Evolutionary conservation across 2,113 vertebrate species (phyloP).

Genomic region (Ammospiza caudacuta): DNA sequence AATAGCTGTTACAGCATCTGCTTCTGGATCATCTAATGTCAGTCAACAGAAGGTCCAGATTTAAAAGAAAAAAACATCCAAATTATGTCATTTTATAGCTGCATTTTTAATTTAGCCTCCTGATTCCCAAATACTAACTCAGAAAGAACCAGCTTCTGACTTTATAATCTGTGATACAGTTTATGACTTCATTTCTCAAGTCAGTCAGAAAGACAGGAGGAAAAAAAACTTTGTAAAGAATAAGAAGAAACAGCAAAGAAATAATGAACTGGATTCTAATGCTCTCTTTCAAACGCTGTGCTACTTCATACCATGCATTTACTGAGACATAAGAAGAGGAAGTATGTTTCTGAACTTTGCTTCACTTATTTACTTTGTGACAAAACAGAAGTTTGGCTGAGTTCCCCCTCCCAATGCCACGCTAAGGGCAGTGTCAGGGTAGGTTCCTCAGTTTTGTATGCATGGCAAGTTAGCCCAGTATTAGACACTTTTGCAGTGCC

Average conservation of each 20-base stretch:
- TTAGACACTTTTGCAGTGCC: not conserved
- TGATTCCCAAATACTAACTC: not conserved
- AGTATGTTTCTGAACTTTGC: not conserved
- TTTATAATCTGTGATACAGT: not conserved
- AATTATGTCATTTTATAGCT: slow-evolving; percentile 51
- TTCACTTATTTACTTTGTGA: not conserved
- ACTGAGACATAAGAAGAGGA: not conserved
- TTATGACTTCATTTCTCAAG: not conserved
- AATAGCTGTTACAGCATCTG: slow-evolving; percentile 79
- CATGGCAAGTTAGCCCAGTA: not conserved
- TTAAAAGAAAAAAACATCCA: slow-evolving; percentile 69
- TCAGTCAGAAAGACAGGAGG: not conserved
- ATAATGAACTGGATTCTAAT: not conserved
- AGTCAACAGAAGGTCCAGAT: slow-evolving; percentile 68
- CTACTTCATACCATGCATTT: not conserved
- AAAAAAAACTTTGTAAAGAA: not conserved
- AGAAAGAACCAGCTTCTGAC: not conserved
- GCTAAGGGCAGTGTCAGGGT: not conserved
- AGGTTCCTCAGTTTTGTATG: not conserved
- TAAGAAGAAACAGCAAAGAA: not conserved
- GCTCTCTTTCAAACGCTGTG: not conserved
- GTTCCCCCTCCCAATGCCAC: not conserved
- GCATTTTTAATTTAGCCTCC: slow-evolving; percentile 55
- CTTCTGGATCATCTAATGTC: slow-evolving; percentile 70
- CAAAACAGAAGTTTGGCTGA: not conserved